Base-by-base conservation (phyloP, 53 echinoderm and acorn worm genomes). In the Glandiceps talaboti region DNA sequence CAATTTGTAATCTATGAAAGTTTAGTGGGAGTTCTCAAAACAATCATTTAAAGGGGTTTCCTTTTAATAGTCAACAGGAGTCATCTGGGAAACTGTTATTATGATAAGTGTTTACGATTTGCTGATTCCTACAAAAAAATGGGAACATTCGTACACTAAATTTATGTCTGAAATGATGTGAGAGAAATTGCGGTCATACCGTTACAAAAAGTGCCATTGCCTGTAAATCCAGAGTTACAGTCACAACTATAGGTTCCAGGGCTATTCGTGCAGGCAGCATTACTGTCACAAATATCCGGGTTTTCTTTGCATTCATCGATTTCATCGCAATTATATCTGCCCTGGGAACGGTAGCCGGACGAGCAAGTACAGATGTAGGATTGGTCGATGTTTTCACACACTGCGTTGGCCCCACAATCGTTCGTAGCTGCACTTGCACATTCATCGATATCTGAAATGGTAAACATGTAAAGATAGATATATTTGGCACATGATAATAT, bases 271-370 rank as follows among this genome's bases (percentile, higher is more conserved):
- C 79, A 78, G 27, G 6, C 32, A 1, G 79, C 79, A 1, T 30
- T 77, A 14, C 1, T 14, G 32, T 32, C 79, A 78, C 79, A 78
- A 31, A 32, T 32, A 30, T 30, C 32, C 26, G 32, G 27, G 31
- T 32, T 32, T 78, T 32, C 26, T 31, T 26, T 26, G 77, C 88
- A 88, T 33, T 88, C 88, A n/a, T 88, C 74, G 27, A 88, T 81
- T 29, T 88, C 88, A 81, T 31, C 30, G 20, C 64, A 45, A 20
- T 6, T 12, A 20, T 45, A 6, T 45, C 64, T 45, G 20, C 20
- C 94, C 79, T 94, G 87, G 1, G 91, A 91, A 74, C 85, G 82
- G 77, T 90, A 94, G 77, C 94, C 94, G 33, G 74, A 77, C 28
- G 74, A 32, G 33, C 94, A 94, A 1, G 82, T 81, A 74, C 94